phyloP scores from a whole-genome alignment of 2,797 vertebrate genomes.

The Macroramphosus scolopax region DNA sequence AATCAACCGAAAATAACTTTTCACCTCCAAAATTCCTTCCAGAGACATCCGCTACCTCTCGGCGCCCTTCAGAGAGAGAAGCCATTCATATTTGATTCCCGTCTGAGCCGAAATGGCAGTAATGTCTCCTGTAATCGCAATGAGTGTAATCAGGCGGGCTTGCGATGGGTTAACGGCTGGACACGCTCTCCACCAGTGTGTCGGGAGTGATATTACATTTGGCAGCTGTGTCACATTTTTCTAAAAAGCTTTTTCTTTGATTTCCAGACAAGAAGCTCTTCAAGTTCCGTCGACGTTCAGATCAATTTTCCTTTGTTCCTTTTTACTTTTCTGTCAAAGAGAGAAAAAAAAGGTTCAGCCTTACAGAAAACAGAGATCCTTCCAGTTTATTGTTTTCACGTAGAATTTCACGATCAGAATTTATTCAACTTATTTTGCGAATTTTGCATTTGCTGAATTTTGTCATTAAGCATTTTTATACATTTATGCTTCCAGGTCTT shows the following conservation, averaged over 20 bases:
- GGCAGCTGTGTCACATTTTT: slow-evolving; percentile 68
- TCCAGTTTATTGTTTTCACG: slow-evolving; percentile 8
- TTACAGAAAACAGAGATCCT: not conserved
- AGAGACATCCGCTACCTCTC: slow-evolving; percentile 61
- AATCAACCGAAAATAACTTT: slow-evolving; percentile 71
- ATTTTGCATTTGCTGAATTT: not conserved
- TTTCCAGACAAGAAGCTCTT: slow-evolving; percentile 54
- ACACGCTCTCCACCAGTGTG: slow-evolving; percentile 45
- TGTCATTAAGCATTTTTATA: too few relatives aligned
- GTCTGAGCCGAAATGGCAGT: slow-evolving; percentile 72
- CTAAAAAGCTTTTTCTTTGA: slow-evolving; percentile 64
- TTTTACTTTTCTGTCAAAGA: slow-evolving; percentile 2
- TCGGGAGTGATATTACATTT: slow-evolving; percentile 64
- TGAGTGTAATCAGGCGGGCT: slow-evolving; percentile 70
- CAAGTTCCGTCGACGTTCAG: slow-evolving; percentile 39
- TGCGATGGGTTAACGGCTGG: slow-evolving; percentile 67
- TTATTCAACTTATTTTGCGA: too few relatives aligned
- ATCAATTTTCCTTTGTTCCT: slow-evolving; percentile 44
- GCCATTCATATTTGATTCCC: slow-evolving; percentile 71
- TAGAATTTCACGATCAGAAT: too few relatives aligned
- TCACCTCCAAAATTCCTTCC: slow-evolving; percentile 70
- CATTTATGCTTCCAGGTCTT: too few relatives aligned
- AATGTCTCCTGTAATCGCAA: slow-evolving; percentile 71
- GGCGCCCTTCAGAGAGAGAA: slow-evolving; percentile 47
- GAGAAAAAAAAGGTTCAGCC: not conserved